phyloP scores from a whole-genome alignment of 2,797 vertebrate genomes.

The Brachymystax lenok region DNA sequence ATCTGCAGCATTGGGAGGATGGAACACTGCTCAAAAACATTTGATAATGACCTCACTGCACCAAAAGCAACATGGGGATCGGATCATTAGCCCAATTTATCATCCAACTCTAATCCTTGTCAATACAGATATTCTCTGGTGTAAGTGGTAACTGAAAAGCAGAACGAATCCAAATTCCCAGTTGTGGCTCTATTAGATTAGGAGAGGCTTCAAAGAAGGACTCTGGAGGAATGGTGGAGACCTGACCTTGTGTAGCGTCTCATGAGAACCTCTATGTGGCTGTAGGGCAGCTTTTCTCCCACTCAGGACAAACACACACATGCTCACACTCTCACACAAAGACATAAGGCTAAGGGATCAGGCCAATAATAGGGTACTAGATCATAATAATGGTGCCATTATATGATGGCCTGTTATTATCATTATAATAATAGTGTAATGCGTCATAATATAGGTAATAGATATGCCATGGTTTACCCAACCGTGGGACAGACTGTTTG shows the following conservation, averaged over 20 bases:
- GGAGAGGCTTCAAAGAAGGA: background rate
- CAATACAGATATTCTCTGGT: background rate
- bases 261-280: background rate
- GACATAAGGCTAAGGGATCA: too few relatives aligned
- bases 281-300: background rate
- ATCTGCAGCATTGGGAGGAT: conserved; percentile 1
- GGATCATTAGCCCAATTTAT: conserved; percentile 25
- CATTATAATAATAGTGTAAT: background rate
- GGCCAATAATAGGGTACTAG: background rate
- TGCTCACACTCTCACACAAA: background rate
- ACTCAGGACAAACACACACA: background rate
- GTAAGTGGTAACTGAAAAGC: background rate
- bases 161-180: conserved; percentile 13
- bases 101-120: conserved; percentile 1
- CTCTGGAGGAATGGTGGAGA: background rate
- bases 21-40: background rate
- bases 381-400: background rate
- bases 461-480: background rate
- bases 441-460: background rate
- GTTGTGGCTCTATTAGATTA: conserved; percentile 12
- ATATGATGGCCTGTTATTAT: background rate
- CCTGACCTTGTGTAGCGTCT: conserved; percentile 29
- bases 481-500: too few relatives aligned
- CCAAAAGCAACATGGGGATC: conserved; percentile 16
- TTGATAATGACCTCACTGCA: background rate